Base-by-base conservation (phyloP, 2,797 vertebrate genomes). In the Coregonus suidteri region DNA sequence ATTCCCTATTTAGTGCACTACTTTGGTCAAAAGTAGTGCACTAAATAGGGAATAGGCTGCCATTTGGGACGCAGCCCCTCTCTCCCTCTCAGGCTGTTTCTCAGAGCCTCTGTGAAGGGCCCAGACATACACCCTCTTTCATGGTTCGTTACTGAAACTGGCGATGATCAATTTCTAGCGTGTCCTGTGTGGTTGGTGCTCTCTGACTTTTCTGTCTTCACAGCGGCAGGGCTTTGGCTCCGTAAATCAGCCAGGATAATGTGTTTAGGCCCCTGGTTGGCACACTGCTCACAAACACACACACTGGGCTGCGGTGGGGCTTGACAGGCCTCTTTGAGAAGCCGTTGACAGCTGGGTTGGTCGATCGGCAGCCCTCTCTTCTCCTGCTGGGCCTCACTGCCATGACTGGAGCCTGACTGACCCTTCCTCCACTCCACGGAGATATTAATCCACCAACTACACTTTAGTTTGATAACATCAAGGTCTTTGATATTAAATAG, bases 231-330 rank as follows among this genome's bases (percentile, higher is more conserved):
- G 79, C 64, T 84, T 88, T 88, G 83, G 82, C 82, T 83, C 77
- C 76, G 52, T 77, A 86, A 88, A 87, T 90, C 84, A 86, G 78
- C 87, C 77, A 85, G 76, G 83, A 86, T 87, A 91, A 89, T 90
- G 85, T 85, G 83, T 82, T 89, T 83, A 85, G 85, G 83, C 82
- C 83, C 81, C 88, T 54, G 85, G 79, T 78, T 87, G 25, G 25
- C 71, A 64, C 74, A 75, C 67, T 77, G 79, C 76, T 77, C 82
- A 86, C 86, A 47, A 2, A 47, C 41, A 35, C 41, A 47, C 41
- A 47, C 41, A 47, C 41, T 11, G 9, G 41, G 41, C 9, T 47
- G 41, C 41, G 41, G 41, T 47, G 2, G 9, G 41, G 7, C 41
- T 47, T 7, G 41, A 47, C 41, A 47, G 41, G 41, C 41, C 9